Evolutionary conservation across 2,113 vertebrate genomes (phyloP).

Genomic region (Malurus elegans): DNA sequence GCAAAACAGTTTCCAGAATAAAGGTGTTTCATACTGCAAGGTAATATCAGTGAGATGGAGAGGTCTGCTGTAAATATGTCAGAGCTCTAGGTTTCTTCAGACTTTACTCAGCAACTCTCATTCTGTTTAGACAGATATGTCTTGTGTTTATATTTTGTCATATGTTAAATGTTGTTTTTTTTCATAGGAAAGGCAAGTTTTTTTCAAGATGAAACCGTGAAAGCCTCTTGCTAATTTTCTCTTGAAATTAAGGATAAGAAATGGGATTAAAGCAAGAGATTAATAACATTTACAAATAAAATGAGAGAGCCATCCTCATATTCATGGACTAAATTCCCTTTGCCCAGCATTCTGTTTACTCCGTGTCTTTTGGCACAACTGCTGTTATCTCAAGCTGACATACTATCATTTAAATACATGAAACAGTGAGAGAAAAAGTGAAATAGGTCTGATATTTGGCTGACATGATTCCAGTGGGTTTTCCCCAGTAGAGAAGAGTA

Average conservation of each 20-base stretch:
- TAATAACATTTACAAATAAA: not conserved
- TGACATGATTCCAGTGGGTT: constrained; percentile 29
- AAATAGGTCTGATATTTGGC: not conserved
- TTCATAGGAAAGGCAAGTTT: not conserved
- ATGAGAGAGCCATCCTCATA: not conserved
- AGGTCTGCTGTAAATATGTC: not conserved
- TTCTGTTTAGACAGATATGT: not conserved
- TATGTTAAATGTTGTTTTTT: not conserved
- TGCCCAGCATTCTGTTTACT: not conserved
- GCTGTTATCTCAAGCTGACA: not conserved
- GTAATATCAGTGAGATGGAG: not conserved
- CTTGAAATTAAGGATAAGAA: not conserved
- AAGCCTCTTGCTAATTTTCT: not conserved
- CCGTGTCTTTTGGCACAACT: not conserved
- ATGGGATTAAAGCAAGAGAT: not conserved
- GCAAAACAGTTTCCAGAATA: constrained; percentile 8
- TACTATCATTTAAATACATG: not conserved
- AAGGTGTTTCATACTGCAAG: not conserved
- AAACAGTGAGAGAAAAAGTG: not conserved
- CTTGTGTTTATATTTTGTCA: not conserved
- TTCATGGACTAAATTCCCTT: not conserved
- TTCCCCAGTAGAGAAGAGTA: constrained; percentile 14
- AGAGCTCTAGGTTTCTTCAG: not conserved
- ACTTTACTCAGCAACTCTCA: not conserved
- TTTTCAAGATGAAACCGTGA: not conserved